These are phyloP conservation scores for Pocota personata DNA, from an alignment of 2,888 invertebrate species.

Conservation along the genomic window DNA sequence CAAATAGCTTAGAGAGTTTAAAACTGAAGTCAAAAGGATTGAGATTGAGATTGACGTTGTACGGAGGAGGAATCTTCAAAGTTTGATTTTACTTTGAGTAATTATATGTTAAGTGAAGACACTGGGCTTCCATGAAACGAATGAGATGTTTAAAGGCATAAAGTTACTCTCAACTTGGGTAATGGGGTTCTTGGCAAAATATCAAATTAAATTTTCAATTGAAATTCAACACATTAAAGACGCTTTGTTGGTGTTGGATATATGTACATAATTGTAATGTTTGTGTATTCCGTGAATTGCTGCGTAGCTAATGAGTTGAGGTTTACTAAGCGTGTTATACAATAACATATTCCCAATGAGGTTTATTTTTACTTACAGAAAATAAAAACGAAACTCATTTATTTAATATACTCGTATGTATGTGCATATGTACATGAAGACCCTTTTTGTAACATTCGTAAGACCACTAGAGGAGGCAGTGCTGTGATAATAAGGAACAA, in stretches of 20 bases:
- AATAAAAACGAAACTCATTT: no score
- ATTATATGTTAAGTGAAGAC: conserved; percentile 54
- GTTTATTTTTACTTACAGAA: no score
- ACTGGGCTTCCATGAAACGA: background rate
- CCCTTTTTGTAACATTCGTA: no score
- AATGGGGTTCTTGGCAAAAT: conserved; percentile 1
- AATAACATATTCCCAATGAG: no score
- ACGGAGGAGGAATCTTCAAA: conserved; percentile 3
- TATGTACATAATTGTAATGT: background rate
- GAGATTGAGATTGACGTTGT: background rate
- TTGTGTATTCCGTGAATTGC: background rate
- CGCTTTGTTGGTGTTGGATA: background rate
- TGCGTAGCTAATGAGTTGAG: background rate
- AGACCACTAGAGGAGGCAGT: no score
- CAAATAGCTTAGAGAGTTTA: conserved; percentile 54
- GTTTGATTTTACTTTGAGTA: conserved; percentile 53
- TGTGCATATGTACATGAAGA: no score
- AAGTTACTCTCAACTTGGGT: background rate
- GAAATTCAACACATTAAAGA: background rate
- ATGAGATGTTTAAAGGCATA: background rate
- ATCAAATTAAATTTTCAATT: conserved; percentile 7
- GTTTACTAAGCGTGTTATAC: no score
- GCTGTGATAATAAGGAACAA: no score
- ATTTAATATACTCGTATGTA: no score
- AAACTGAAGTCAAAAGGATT: conserved; percentile 44